A percentile compares a stretch with the other conserved stretches of the same genome.
phyloP scores from a whole-genome alignment of 2,888 invertebrate genomes.

The Lucinisca nassula region DNA sequence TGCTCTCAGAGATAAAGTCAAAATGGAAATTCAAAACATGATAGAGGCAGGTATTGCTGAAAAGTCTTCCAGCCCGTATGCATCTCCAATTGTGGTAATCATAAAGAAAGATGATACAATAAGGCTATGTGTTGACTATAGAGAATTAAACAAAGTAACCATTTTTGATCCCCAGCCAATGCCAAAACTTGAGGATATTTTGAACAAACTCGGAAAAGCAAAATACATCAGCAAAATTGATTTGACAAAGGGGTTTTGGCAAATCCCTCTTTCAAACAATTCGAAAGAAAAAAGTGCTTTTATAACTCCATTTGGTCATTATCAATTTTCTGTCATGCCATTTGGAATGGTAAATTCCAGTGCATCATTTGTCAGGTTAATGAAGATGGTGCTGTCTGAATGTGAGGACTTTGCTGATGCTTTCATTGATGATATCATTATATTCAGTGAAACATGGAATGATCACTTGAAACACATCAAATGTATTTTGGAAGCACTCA shows the following conservation, averaged over 20 bases:
- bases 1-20: slow-evolving; percentile 21
- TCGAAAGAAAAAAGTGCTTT: neutral
- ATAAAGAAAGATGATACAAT: slow-evolving; percentile 21
- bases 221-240: slow-evolving; percentile 43
- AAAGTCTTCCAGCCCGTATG: slow-evolving; percentile 37
- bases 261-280: slow-evolving; percentile 15
- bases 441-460: slow-evolving; percentile 8
- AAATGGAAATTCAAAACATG: slow-evolving; percentile 16
- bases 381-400: neutral
- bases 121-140: slow-evolving; percentile 50
- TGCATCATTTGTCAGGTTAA: slow-evolving; percentile 2
- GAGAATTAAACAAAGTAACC: slow-evolving; percentile 41
- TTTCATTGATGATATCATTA: neutral
- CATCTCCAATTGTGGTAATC: slow-evolving; percentile 17
- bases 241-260: slow-evolving; percentile 51
- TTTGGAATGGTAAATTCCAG: slow-evolving; percentile 12
- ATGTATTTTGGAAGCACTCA: neutral
- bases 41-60: slow-evolving; percentile 33
- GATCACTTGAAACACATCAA: neutral
- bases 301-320: neutral
- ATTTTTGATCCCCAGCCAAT: slow-evolving; percentile 49
- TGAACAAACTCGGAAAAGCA: slow-evolving; percentile 20
- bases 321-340: slow-evolving; percentile 1
- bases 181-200: slow-evolving; percentile 27
- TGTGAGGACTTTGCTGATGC: neutral